These are phyloP conservation scores for Macrosiphum euphorbiae DNA, from an alignment of 2,888 invertebrate species.

Conservation along the genomic window DNA sequence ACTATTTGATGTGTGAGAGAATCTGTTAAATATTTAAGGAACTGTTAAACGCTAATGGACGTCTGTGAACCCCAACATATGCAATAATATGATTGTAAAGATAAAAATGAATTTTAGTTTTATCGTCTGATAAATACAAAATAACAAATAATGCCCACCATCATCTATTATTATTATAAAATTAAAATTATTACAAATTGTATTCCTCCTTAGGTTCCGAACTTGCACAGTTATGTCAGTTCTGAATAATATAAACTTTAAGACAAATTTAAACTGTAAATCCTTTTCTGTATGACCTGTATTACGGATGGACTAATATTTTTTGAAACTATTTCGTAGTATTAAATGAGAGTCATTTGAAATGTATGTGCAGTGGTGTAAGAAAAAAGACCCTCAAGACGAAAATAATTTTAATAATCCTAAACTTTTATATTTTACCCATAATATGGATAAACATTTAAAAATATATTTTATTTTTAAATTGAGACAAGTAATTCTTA, in stretches of 20 bases:
- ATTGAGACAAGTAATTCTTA: neutral
- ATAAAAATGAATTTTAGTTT: conserved; percentile 7
- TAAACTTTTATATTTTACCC: neutral
- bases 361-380: neutral
- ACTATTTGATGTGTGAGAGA: conserved; percentile 14
- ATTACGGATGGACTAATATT: neutral
- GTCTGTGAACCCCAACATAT: neutral
- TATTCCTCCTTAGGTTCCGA: neutral
- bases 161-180: neutral
- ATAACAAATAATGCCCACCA: neutral
- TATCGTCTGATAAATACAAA: neutral
- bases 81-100: neutral
- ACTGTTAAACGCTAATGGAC: neutral
- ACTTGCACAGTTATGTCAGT: neutral
- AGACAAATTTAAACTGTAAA: neutral
- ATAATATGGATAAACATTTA: neutral
- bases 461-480: neutral
- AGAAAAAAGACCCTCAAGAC: neutral
- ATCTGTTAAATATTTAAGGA: conserved; percentile 5
- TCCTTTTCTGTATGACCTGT: neutral
- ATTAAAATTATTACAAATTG: no score
- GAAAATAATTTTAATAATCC: neutral
- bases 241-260: neutral
- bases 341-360: neutral
- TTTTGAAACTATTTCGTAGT: neutral